Conservation (phyloP, 2,888 invertebrate species). For the Zonitis immaculata region DNA sequence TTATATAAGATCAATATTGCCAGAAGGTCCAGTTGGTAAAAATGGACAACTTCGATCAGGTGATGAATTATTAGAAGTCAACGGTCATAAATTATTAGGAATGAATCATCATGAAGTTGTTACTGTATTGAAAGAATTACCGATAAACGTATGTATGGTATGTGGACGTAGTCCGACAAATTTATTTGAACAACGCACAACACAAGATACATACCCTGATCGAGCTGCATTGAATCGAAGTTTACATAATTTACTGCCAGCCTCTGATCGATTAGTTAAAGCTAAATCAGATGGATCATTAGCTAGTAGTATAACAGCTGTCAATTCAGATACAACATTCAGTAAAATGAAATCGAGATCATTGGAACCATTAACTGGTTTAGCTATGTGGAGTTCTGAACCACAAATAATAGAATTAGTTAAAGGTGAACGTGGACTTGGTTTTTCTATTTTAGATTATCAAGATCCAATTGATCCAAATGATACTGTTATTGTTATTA, state of each 20-base stretch:
- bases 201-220: slow-evolving; percentile 39
- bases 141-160: slow-evolving; percentile 85
- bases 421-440: slow-evolving; percentile 96
- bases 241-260: slow-evolving; percentile 60
- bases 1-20: slow-evolving; percentile 93
- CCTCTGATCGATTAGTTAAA: slow-evolving; percentile 71
- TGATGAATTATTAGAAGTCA: slow-evolving; percentile 93
- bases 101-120: slow-evolving; percentile 95
- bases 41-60: slow-evolving; percentile 86
- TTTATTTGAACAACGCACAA: slow-evolving; percentile 39
- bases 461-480: slow-evolving; percentile 94
- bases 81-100: slow-evolving; percentile 80
- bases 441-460: slow-evolving; percentile 96
- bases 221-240: slow-evolving; percentile 51
- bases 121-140: slow-evolving; percentile 85
- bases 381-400: slow-evolving; percentile 98
- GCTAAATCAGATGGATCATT: slow-evolving; percentile 91
- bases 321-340: slow-evolving; percentile 52
- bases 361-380: slow-evolving; percentile 92
- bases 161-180: slow-evolving; percentile 62
- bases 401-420: slow-evolving; percentile 93
- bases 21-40: slow-evolving; percentile 96
- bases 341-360: slow-evolving; percentile 78
- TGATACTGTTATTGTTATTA: slow-evolving; percentile 96
- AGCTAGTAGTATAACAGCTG: slow-evolving; percentile 59